Evolutionary conservation across 2,797 vertebrate genomes (phyloP).

Genomic region (Myioborus melanocephalus): DNA sequence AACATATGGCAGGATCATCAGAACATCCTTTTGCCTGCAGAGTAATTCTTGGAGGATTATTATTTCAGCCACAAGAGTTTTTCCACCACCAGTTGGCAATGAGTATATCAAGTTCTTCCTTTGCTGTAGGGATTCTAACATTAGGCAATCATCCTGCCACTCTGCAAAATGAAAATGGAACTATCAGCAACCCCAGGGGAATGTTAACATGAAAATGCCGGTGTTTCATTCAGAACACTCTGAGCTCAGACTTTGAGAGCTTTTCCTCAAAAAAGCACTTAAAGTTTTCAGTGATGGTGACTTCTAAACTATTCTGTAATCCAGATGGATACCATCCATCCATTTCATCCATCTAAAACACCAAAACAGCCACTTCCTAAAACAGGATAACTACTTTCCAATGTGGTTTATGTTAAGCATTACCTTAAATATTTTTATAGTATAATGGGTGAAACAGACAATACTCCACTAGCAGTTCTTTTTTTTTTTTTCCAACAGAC

Average conservation of each 20-base stretch:
- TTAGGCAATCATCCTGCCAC: slow-evolving; percentile 93
- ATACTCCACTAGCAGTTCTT: neutral
- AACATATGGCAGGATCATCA: slow-evolving; percentile 92
- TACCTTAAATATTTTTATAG: neutral
- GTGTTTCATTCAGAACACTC: neutral
- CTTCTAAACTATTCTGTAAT: neutral
- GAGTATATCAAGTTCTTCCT: slow-evolving; percentile 95
- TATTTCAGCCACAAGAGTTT: slow-evolving; percentile 96
- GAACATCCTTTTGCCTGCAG: slow-evolving; percentile 87
- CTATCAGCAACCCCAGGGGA: neutral
- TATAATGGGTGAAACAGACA: neutral
- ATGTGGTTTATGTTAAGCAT: fast-evolving
- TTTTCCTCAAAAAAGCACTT: neutral
- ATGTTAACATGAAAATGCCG: neutral
- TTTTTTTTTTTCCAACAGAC: neutral
- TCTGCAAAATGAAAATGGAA: slow-evolving; percentile 73
- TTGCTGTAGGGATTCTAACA: slow-evolving; percentile 83
- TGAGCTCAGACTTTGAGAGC: neutral
- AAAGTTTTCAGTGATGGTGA: fast-evolving
- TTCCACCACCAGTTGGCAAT: slow-evolving; percentile 94
- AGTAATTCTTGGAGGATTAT: slow-evolving; percentile 91
- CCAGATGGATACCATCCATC: neutral
- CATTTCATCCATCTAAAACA: neutral
- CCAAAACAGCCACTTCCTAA: neutral
- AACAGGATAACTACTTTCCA: neutral